Percentiles rank a stretch among this genome's conserved stretches.
Conservation (phyloP, 2,797 vertebrate species). For the Muscicapa striata region DNA sequence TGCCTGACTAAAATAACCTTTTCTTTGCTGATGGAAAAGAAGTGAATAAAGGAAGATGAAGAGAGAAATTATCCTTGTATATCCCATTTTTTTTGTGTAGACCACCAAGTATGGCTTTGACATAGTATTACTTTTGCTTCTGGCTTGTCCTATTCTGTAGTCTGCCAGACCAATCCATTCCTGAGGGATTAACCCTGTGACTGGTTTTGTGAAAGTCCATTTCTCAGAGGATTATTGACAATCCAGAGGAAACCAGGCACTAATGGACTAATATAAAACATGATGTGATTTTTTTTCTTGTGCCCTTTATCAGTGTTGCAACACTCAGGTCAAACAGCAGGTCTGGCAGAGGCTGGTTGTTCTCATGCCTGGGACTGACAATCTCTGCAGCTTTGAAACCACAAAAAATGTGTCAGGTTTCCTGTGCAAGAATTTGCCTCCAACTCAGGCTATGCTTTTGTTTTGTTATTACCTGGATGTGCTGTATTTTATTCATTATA, state of each 20-base stretch:
- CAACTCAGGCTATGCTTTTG: not conserved
- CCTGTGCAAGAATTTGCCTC: not conserved
- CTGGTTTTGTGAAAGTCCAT: constrained; percentile 4
- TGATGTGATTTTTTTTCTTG: not conserved
- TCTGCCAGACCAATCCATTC: not conserved
- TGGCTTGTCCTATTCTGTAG: not conserved
- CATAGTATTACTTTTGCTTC: not conserved
- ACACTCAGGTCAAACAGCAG: not conserved
- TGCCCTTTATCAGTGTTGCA: not conserved
- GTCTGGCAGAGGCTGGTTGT: not conserved
- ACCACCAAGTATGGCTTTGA: not conserved
- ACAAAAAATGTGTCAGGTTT: not conserved
- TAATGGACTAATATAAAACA: constrained; percentile 29
- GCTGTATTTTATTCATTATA: not conserved
- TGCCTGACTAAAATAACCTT: not conserved
- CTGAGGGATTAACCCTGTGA: not conserved
- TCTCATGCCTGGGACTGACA: not conserved
- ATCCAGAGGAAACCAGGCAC: not conserved
- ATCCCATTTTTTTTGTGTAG: not conserved
- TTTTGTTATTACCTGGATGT: not conserved
- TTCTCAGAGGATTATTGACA: constrained; percentile 12
- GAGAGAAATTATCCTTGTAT: not conserved
- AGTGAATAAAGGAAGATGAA: not conserved
- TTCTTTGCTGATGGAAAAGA: not conserved
- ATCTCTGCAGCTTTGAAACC: not conserved